phyloP scores from a whole-genome alignment of 1,140 invertebrate species.

The Calephelis nemesis region DNA sequence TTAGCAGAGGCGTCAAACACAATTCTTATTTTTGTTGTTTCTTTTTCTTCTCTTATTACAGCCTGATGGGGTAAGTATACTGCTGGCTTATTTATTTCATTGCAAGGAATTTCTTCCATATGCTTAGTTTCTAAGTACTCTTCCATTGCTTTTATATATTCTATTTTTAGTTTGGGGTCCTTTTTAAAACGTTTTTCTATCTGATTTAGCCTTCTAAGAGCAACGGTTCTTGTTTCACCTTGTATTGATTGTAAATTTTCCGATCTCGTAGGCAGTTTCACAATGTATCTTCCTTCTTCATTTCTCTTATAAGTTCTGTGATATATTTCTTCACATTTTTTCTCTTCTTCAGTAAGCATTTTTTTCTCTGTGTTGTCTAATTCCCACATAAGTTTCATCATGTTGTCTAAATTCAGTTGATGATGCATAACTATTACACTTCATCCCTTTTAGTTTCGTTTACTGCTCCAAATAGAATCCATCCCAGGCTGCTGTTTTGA shows the following conservation, averaged over 20 bases:
- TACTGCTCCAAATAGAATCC: conserved; percentile 36
- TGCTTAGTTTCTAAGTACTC: conserved; percentile 35
- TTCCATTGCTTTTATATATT: conserved; percentile 38
- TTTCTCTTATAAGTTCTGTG: conserved; percentile 16
- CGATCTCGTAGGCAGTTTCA: conserved; percentile 20
- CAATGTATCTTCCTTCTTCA: conserved; percentile 24
- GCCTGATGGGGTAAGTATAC: conserved; percentile 38
- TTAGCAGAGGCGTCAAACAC: conserved; percentile 33
- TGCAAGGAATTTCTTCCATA: conserved; percentile 32
- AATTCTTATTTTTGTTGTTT: conserved; percentile 36
- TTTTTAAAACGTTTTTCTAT: conserved; percentile 27
- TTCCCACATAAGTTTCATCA: conserved; percentile 23
- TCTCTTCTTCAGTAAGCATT: conserved; percentile 15
- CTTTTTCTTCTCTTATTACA: conserved; percentile 35
- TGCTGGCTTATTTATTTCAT: conserved; percentile 20
- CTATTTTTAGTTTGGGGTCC: conserved; percentile 21
- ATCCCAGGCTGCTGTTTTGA: conserved; percentile 22
- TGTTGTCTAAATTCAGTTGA: conserved; percentile 19
- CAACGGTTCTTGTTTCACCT: conserved; percentile 19
- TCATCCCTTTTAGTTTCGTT: conserved; percentile 12
- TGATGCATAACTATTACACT: conserved; percentile 5
- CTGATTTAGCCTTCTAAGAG: conserved; percentile 21
- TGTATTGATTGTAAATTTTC: neutral
- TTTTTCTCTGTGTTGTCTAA: neutral
- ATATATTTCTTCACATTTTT: conserved; percentile 13